Base-by-base conservation (phyloP, 2,113 vertebrate species). In the Pleuronectes platessa region DNA sequence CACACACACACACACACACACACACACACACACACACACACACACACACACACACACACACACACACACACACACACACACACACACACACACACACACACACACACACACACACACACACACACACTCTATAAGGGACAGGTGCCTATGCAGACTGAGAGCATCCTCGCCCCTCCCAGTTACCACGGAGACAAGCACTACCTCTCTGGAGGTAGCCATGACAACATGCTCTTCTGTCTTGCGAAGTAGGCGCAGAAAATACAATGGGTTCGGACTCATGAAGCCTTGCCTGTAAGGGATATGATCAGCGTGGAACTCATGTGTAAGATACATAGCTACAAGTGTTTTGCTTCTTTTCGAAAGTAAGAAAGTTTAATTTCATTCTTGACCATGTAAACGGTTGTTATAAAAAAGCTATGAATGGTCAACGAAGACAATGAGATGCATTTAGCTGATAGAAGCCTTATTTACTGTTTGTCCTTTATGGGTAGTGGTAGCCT, bases 101-200 rank as follows among this genome's bases (percentile, higher is more conserved):
- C 31, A 40, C 26, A 27, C 26, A 27, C 26, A 27, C 26, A 27
- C 26, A 27, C 26, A 27, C 26, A 27, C 26, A 27, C 26, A 27
- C 26, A 27, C 20, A 42, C 37, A 26, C 54, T n/a, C 1, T 6
- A 15, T 1, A 21, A 15, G 54, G 76, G 63, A n/a, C 49, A 79
- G 63, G 45, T 51, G 65, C 55, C 24, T 3, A 21, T 54, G 51
- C 18, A 68, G 74, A 35, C 49, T 59, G 78, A 51, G 78, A 85
- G 72, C 79, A 80, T 79, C 78, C 71, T 40, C 21, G 26, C 81
- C 66, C 81, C 79, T 76, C 76, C 87, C 75, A 59, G 82, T 89
- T 84, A 81, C 88, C 85, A 92, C 17, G 56, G 86, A 90, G 80
- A 92, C 67, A 17, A 56, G 75, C 61, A 73, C 65, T 62, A 75